These are phyloP conservation scores for Rhodinocichla rosea DNA, from an alignment of 2,113 vertebrate genomes.

Conservation along the genomic window DNA sequence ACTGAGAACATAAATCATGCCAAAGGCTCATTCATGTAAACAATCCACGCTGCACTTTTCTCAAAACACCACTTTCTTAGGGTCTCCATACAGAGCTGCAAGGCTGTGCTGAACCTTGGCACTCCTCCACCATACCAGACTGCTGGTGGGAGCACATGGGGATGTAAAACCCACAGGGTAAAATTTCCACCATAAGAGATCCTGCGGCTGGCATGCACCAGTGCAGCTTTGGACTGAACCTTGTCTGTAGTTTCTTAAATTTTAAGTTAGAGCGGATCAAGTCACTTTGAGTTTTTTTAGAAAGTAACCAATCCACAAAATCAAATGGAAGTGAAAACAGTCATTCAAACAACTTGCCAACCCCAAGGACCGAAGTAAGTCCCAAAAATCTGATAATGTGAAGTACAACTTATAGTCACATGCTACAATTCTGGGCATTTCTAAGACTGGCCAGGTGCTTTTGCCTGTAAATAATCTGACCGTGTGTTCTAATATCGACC, in stretches of 20 bases:
- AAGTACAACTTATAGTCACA: not conserved
- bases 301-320: not conserved
- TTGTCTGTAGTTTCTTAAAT: not conserved
- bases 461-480: not conserved
- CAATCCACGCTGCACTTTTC: rapidly evolving
- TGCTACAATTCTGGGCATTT: not conserved
- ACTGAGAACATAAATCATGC: not conserved
- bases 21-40: not conserved
- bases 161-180: not conserved
- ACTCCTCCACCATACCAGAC: too few species aligned
- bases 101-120: not conserved
- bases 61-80: not conserved
- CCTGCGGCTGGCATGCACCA: not conserved
- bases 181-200: not conserved
- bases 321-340: not conserved
- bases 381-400: not conserved
- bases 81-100: not conserved
- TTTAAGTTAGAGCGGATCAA: not conserved
- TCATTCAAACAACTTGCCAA: not conserved
- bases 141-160: not conserved
- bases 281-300: not conserved
- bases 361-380: not conserved
- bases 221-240: not conserved
- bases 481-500: not conserved
- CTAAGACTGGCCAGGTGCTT: not conserved